Base-by-base conservation (phyloP, 2,888 invertebrate genomes). In the Calliopum simillimum region DNA sequence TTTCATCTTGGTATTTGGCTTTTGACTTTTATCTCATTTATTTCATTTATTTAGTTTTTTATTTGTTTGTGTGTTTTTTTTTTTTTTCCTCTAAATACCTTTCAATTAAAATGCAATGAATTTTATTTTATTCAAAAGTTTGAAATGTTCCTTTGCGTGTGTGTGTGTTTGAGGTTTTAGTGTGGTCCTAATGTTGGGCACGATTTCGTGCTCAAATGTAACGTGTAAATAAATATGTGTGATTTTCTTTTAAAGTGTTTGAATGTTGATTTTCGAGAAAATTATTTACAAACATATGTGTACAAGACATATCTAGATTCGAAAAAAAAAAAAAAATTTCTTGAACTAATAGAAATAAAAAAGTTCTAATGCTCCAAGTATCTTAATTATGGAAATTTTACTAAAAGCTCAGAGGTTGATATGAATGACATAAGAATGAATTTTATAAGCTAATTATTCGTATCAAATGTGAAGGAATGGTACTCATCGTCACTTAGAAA, bases 31-130 rank as follows among this genome's bases (percentile, higher is more conserved):
- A 16, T 16, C 4, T 12, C 16, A 33, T 33, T 33, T 33, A 33
- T 33, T 33, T 58, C 41, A 41, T 14, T 23, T 25, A 5, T 13
- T 19, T n/a, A n/a, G n/a, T 41, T 11, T 25, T 33, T 58, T 58
- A 3, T 33, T 33, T 53, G 16, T 19, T 19, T 58, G 8, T 58
- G 14, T 14, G n/a, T 6, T 56, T n/a, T n/a, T n/a, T n/a, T n/a
- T n/a, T n/a, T 58, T 58, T 33, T 14, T 23, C 21, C 25, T 25
- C 16, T 16, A 19, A 21, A 33, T 59, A 21, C 44, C 61, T 44
- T 13, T 21, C 55, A 51, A 65, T 65, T 65, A 65, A 65, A 61
- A 46, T 61, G 61, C 61, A 61, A 61, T 61, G 61, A 61, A 61
- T 44, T 61, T 59, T 46, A 61, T 46, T 44, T 44, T 25, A 14